phyloP scores from a whole-genome alignment of 2,797 vertebrate genomes.

The Phrynocephalus vlangalii region DNA sequence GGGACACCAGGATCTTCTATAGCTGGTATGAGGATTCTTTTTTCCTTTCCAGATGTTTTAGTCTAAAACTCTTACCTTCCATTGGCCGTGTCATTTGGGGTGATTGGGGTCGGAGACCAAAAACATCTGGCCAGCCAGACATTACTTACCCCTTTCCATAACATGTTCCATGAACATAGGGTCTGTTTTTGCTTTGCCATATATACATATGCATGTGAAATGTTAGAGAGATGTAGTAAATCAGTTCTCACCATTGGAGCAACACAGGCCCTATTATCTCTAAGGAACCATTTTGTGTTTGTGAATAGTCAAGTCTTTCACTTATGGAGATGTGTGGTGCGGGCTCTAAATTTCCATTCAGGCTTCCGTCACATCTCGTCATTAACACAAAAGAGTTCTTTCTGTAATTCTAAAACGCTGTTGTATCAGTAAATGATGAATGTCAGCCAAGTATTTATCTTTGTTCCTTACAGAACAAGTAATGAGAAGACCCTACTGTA shows the following conservation, averaged over 20 bases:
- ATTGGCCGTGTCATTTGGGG: neutral
- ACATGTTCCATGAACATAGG: conserved; percentile 29
- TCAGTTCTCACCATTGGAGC: conserved; percentile 53
- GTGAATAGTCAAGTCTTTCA: conserved; percentile 48
- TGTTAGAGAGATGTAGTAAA: conserved; percentile 51
- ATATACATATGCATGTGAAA: conserved; percentile 29
- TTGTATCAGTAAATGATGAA: neutral
- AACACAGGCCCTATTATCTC: conserved; percentile 34
- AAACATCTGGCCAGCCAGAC: neutral
- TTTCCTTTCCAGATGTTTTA: neutral
- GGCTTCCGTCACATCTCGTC: conserved; percentile 6
- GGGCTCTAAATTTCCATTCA: conserved; percentile 37
- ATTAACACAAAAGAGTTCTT: conserved; percentile 47
- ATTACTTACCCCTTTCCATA: conserved; percentile 11
- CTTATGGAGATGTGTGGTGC: conserved; percentile 21
- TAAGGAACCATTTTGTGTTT: conserved; percentile 44
- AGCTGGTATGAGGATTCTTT: neutral
- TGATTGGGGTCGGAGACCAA: neutral
- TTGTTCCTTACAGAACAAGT: neutral
- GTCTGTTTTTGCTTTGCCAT: conserved; percentile 36
- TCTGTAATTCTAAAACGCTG: conserved; percentile 28
- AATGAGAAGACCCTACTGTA: neutral
- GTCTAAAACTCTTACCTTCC: neutral
- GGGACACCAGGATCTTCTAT: neutral
- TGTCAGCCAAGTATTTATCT: conserved; percentile 9